Conservation (phyloP, 2,797 vertebrate genomes). For the Hydrolagus colliei region DNA sequence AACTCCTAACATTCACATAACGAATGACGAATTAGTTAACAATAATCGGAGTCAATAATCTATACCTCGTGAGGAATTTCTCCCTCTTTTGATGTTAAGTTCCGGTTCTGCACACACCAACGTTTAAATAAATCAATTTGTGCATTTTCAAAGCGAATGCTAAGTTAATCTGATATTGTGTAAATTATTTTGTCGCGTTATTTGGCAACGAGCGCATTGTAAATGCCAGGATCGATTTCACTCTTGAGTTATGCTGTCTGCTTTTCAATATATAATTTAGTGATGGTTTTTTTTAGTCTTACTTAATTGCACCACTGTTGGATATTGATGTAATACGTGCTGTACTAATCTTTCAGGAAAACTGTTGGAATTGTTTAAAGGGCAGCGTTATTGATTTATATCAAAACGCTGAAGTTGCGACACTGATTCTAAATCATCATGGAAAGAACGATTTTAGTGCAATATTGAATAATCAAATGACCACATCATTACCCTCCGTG, state of each 20-base stretch:
- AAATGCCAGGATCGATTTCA: constrained; percentile 16
- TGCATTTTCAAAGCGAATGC: too few species aligned
- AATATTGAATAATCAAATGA: background rate
- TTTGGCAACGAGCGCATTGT: background rate
- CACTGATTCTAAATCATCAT: background rate
- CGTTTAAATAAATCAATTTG: too few species aligned
- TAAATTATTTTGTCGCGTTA: background rate
- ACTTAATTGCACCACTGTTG: background rate
- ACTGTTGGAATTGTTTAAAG: background rate
- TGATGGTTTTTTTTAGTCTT: background rate
- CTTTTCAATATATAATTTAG: background rate
- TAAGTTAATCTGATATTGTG: background rate
- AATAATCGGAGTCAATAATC: too few species aligned
- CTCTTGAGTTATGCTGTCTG: background rate
- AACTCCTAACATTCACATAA: too few species aligned
- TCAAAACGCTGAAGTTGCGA: background rate
- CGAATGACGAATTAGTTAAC: too few species aligned
- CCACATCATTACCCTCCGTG: too few species aligned
- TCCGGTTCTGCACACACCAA: too few species aligned
- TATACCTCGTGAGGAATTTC: too few species aligned
- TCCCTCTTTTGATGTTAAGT: too few species aligned
- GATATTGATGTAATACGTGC: background rate
- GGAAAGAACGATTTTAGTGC: background rate
- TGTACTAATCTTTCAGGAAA: background rate
- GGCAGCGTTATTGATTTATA: background rate